phyloP scores from a whole-genome alignment of 2,888 invertebrate genomes.

The Temnothorax unifasciatus region DNA sequence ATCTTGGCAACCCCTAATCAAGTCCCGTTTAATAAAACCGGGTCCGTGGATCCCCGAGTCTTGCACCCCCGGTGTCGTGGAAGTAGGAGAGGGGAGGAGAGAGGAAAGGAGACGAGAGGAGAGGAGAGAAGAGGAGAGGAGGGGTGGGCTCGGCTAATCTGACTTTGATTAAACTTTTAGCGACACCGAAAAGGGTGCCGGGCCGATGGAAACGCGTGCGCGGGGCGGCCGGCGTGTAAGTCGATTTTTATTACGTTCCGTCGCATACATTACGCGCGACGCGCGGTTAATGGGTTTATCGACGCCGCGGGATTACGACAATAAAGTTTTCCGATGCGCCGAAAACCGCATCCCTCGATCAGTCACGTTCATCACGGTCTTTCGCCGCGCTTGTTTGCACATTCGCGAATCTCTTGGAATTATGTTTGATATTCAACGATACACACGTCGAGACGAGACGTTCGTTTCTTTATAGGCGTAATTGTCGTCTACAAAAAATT shows the following conservation, averaged over 20 bases:
- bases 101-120: background rate
- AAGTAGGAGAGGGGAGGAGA: background rate
- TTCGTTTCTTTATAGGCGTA: background rate
- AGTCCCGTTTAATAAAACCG: conserved; percentile 83
- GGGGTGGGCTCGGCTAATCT: conserved; percentile 81
- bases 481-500: background rate
- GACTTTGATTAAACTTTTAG: conserved; percentile 86
- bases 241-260: conserved; percentile 85
- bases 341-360: conserved; percentile 51
- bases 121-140: background rate
- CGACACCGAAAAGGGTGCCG: conserved; percentile 82
- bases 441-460: background rate
- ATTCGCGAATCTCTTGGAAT: too few relatives aligned
- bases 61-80: conserved; percentile 53
- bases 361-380: background rate
- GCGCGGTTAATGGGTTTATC: conserved; percentile 74
- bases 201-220: conserved; percentile 68
- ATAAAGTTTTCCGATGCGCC: conserved; percentile 67
- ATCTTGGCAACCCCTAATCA: conserved; percentile 81
- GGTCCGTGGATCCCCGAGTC: conserved; percentile 63
- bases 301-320: conserved; percentile 74
- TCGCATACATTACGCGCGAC: conserved; percentile 76
- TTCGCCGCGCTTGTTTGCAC: background rate
- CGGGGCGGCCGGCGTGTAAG: conserved; percentile 78
- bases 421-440: conserved; percentile 12